Conservation (phyloP, 2,113 vertebrate genomes). For the Megaceryle maxima region DNA sequence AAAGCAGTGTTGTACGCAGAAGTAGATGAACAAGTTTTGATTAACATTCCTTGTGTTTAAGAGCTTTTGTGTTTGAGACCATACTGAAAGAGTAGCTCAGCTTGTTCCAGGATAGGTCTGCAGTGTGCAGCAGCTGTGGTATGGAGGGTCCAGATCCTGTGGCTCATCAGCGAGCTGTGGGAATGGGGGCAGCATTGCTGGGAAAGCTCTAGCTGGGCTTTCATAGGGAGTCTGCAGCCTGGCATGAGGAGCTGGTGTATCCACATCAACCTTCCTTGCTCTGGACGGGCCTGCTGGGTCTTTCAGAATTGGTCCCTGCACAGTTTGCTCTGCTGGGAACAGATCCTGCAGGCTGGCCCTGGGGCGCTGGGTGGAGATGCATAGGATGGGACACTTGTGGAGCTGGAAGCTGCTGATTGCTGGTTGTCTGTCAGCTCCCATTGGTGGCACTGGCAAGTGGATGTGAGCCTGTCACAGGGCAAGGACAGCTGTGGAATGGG, state of each 20-base stretch:
- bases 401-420: not conserved
- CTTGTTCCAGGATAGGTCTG: not conserved
- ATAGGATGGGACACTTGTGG: fast-evolving
- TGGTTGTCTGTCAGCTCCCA: not conserved
- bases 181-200: not conserved
- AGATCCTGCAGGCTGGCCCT: not conserved
- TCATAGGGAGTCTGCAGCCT: not conserved
- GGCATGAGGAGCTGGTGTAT: not conserved
- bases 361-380: not conserved
- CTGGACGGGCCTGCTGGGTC: not conserved
- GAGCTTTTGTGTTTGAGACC: not conserved
- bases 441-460: fast-evolving
- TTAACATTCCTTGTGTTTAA: not conserved
- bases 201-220: not conserved
- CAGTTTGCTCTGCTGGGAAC: not conserved
- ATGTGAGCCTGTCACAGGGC: fast-evolving
- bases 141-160: not conserved
- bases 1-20: not conserved
- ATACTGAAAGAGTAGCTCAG: not conserved
- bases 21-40: not conserved
- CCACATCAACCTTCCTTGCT: fast-evolving
- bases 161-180: fast-evolving
- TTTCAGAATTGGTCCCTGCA: fast-evolving
- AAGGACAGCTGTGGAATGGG: fast-evolving
- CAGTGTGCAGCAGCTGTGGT: fast-evolving